Evolutionary conservation across 2,888 invertebrate genomes (phyloP).

Genomic region (Aleiodes leptofemur): DNA sequence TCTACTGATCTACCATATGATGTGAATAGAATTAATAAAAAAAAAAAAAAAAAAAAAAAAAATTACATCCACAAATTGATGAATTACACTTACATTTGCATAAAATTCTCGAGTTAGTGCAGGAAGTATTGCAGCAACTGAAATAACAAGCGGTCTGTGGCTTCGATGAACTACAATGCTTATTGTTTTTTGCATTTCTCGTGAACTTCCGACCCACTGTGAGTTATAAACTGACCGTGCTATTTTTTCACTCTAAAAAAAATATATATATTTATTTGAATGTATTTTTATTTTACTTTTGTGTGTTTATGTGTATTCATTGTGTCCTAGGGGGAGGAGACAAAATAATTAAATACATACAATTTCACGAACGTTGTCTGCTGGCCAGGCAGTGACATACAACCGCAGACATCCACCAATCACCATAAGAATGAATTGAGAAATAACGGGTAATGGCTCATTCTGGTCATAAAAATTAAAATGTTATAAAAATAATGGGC

Average conservation of each 20-base stretch:
- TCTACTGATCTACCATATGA: too few species aligned
- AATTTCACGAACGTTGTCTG: slow-evolving; percentile 62
- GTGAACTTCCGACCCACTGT: slow-evolving; percentile 47
- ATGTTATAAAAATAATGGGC: slow-evolving; percentile 5
- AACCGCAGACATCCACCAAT: slow-evolving; percentile 59
- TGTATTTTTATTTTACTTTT: background rate
- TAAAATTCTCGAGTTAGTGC: slow-evolving; percentile 56
- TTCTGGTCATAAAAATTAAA: slow-evolving; percentile 47
- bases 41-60: background rate
- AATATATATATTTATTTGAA: slow-evolving; percentile 8
- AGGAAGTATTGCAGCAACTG: slow-evolving; percentile 45
- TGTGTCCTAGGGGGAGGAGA: background rate
- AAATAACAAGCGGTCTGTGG: slow-evolving; percentile 55
- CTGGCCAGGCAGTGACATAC: slow-evolving; percentile 64
- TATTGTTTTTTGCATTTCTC: slow-evolving; percentile 43
- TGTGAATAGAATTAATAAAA: too few species aligned
- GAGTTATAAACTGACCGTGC: slow-evolving; percentile 54
- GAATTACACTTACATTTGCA: slow-evolving; percentile 48
- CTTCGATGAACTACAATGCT: slow-evolving; percentile 55
- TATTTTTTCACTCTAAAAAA: slow-evolving; percentile 45
- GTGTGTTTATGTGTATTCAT: too few species aligned
- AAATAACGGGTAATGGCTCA: slow-evolving; percentile 54
- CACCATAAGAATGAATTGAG: slow-evolving; percentile 60
- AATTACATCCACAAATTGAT: background rate
- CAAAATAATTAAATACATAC: slow-evolving; percentile 51